These are phyloP conservation scores for Staurois parvus DNA, from an alignment of 2,797 vertebrate genomes.

Conservation along the genomic window DNA sequence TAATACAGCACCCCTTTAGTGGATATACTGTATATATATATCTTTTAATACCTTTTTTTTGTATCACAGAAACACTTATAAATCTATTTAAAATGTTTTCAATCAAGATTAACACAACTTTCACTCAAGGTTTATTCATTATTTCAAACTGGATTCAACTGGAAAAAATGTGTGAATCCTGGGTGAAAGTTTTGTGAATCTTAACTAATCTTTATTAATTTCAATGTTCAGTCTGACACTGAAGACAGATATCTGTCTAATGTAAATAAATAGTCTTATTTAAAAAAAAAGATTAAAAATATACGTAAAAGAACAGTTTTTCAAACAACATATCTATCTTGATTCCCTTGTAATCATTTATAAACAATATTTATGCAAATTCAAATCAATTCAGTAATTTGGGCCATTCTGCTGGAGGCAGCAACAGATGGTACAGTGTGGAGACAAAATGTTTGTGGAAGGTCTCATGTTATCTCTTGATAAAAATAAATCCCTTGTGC, in stretches of 20 bases:
- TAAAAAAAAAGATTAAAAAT: not conserved
- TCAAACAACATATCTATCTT: constrained; percentile 66
- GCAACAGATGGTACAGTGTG: constrained; percentile 46
- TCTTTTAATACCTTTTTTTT: too few relatives aligned
- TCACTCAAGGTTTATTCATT: too few relatives aligned
- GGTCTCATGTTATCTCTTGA: constrained; percentile 30
- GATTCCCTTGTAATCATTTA: constrained; percentile 55
- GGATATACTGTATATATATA: too few relatives aligned
- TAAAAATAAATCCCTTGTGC: constrained; percentile 42
- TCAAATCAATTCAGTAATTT: constrained; percentile 44
- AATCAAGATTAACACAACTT: too few relatives aligned
- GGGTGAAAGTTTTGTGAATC: not conserved
- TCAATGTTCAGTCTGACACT: not conserved
- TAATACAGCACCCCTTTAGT: too few relatives aligned
- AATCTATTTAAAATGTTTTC: too few relatives aligned
- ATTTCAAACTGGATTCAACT: too few relatives aligned
- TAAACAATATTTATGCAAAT: constrained; percentile 55
- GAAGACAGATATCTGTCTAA: not conserved
- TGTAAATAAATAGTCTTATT: not conserved
- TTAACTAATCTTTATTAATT: not conserved
- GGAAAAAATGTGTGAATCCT: too few relatives aligned
- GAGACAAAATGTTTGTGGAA: constrained; percentile 49
- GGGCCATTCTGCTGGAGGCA: constrained; percentile 40
- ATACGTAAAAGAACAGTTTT: constrained; percentile 60
- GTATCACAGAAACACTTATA: too few relatives aligned